Evolutionary conservation across 2,113 vertebrate genomes (phyloP).

Genomic region (Caracal caracal): DNA sequence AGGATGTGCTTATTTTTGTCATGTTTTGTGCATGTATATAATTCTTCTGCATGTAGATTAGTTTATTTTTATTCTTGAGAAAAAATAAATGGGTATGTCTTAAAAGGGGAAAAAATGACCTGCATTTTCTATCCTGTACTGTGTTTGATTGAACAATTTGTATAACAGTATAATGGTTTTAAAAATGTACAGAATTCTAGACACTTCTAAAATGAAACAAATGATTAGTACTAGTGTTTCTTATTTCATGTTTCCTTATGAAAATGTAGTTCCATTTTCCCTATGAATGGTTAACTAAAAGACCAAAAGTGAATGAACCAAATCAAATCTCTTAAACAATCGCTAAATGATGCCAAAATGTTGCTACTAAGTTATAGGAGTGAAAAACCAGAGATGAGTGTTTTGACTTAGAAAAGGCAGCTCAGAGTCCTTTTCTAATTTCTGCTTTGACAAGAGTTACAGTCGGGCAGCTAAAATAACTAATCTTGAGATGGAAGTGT

Average conservation of each 20-base stretch:
- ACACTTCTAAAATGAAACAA: background rate
- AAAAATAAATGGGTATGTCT: background rate
- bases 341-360: background rate
- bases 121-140: background rate
- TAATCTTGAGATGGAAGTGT: background rate
- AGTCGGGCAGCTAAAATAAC: background rate
- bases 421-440: background rate
- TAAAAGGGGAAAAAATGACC: background rate
- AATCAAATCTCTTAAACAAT: background rate
- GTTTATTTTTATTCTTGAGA: background rate
- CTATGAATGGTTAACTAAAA: background rate
- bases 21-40: background rate
- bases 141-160: background rate
- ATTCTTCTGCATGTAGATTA: background rate
- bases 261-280: background rate
- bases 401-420: background rate
- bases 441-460: background rate
- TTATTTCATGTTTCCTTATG: background rate
- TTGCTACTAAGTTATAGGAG: background rate
- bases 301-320: background rate
- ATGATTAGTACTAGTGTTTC: background rate
- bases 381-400: background rate
- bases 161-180: background rate
- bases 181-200: background rate
- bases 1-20: background rate